Evolutionary conservation across 2,113 vertebrate genomes (phyloP).

Genomic region (Mus spicilegus): DNA sequence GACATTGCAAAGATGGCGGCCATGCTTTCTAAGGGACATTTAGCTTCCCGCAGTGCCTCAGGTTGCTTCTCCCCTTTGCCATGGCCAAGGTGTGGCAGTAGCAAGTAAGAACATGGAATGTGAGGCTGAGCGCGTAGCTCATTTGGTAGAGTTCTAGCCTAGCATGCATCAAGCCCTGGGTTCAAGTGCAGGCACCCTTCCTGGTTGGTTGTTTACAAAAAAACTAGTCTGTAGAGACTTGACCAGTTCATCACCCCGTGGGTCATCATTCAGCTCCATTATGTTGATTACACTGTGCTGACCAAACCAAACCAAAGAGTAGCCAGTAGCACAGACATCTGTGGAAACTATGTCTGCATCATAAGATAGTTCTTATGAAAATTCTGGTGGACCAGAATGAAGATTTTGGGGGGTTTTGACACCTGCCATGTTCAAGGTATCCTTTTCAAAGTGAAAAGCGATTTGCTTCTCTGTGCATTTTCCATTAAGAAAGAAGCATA

Average conservation of each 20-base stretch:
- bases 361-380: not conserved
- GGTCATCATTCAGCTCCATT: not conserved
- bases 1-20: not conserved
- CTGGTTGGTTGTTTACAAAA: not conserved
- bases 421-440: not conserved
- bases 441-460: constrained; percentile 6
- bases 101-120: not conserved
- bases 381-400: not conserved
- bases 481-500: constrained; percentile 5
- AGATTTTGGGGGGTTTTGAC: not conserved
- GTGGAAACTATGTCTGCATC: not conserved
- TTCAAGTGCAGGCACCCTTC: not conserved
- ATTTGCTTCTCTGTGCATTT: not conserved
- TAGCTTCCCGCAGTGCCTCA: not conserved
- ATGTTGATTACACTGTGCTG: not conserved
- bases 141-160: not conserved
- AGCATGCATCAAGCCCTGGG: not conserved
- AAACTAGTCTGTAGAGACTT: not conserved
- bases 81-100: not conserved
- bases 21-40: not conserved
- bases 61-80: not conserved
- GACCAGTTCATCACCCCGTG: not conserved
- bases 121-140: not conserved
- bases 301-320: not conserved
- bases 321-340: not conserved